Evolutionary conservation across 2,797 vertebrate genomes (phyloP), one percentile per base, ranked within the genome.

Genomic region (Phrynocephalus vlangalii): DNA sequence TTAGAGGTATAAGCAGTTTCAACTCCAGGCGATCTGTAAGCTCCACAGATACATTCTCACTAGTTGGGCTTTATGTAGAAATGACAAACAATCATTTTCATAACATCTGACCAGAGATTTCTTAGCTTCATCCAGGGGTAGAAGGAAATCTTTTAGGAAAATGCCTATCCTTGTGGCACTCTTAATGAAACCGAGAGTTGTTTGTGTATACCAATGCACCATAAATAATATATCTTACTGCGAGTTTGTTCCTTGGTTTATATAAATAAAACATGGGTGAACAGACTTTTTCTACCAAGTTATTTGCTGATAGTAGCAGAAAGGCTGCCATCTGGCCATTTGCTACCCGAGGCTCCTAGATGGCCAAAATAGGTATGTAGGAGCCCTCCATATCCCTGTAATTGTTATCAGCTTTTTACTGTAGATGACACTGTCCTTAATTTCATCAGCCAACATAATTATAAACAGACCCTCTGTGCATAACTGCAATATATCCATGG

Each of bases 211-310:
- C 75, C 48, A 50, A 66, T 79, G 75, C 84, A 72, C 26, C 79
- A 89, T 86, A 86, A 89, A 83, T 83, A 89, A 89, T 86, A 86
- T 75, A 86, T 89, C 73, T 83, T 86, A 48, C 79, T 82, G 66
- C 72, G 79, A 77, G 50, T 86, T 89, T 84, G 87, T 89, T 86
- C 60, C 88, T 89, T 86, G 75, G 68, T 72, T 86, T 89, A 83
- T 83, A 83, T 89, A 83, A 89, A 86, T 86, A 86, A 86, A 89
- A 52, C 72, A 83, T 83, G 56, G 38, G n/a, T 72, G 78, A 66
- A 83, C 66, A 71, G 75, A 20, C 67, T 85, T 83, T 79, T 28
- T 67, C 73, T 68, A 72, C 88, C 38, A 84, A 79, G 68, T 83
- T 79, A 76, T 82, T 89, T 82, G 50, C 28, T 60, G 73, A 82